Conservation (phyloP, 2,797 vertebrate species). For the Anguilla anguilla region DNA sequence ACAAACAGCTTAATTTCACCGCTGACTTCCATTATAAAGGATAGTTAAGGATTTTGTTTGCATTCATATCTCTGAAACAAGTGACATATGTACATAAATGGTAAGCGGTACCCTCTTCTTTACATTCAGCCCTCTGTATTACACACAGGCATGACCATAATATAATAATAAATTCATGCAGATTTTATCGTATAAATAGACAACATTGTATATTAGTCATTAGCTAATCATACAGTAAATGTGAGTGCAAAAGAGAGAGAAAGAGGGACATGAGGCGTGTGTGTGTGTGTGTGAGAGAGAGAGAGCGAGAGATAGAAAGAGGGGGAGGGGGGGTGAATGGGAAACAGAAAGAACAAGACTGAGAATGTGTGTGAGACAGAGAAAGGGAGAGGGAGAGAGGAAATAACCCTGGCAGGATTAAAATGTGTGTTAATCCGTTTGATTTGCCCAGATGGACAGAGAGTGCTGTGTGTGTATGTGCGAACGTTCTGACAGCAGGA, state of each 20-base stretch:
- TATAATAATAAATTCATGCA: too few relatives aligned
- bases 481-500: neutral
- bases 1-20: conserved; percentile 1
- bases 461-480: neutral
- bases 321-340: neutral
- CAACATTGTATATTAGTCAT: neutral
- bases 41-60: neutral
- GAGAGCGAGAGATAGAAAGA: neutral
- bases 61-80: neutral
- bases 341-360: neutral
- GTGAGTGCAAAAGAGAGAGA: neutral
- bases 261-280: neutral
- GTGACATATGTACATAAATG: neutral
- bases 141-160: neutral
- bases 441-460: conserved; percentile 10
- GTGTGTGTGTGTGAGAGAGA: neutral
- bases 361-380: neutral
- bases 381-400: neutral
- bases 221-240: neutral
- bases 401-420: neutral
- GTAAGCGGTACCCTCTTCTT: neutral
- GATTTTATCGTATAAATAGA: neutral
- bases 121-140: neutral
- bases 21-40: neutral
- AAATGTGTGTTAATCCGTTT: conserved; percentile 7